Evolutionary conservation across 2,797 vertebrate genomes (phyloP).

Genomic region (Rousettus madagascariensis): DNA sequence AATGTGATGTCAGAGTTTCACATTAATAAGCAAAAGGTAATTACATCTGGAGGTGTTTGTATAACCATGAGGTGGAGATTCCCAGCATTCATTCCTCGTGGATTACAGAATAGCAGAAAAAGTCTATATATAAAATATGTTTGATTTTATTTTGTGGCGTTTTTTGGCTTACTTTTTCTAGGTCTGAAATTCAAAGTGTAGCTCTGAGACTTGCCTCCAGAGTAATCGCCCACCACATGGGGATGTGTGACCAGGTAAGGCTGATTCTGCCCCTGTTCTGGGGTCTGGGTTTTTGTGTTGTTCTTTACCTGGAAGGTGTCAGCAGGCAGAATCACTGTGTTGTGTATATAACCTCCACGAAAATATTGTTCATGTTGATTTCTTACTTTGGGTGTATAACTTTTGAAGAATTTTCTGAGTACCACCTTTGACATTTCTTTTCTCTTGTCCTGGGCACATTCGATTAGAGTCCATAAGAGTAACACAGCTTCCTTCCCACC

Average conservation of each 20-base stretch:
- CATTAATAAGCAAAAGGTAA: neutral
- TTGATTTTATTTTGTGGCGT: accelerated
- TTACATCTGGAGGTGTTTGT: neutral
- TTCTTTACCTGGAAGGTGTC: neutral
- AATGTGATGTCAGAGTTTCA: neutral
- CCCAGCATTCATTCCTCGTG: neutral
- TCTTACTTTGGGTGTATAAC: neutral
- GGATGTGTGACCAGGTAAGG: conserved; percentile 88
- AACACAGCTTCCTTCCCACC: neutral
- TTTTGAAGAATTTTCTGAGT: neutral
- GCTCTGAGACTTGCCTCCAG: conserved; percentile 90
- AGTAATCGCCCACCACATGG: conserved; percentile 86
- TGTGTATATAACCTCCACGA: neutral
- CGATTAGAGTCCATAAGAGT: neutral
- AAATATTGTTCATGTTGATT: neutral
- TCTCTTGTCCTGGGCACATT: neutral
- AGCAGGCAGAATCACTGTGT: neutral
- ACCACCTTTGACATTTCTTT: neutral
- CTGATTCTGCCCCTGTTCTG: neutral
- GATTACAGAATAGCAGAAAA: neutral
- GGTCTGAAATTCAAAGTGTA: conserved; percentile 91
- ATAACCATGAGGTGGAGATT: neutral
- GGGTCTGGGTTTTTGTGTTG: neutral
- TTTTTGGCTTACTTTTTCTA: conserved; percentile 82
- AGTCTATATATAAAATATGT: neutral